Percentiles rank a stretch among this genome's conserved stretches.
phyloP scores from a whole-genome alignment of 2,797 vertebrate species.

The Aphelocoma californica region DNA sequence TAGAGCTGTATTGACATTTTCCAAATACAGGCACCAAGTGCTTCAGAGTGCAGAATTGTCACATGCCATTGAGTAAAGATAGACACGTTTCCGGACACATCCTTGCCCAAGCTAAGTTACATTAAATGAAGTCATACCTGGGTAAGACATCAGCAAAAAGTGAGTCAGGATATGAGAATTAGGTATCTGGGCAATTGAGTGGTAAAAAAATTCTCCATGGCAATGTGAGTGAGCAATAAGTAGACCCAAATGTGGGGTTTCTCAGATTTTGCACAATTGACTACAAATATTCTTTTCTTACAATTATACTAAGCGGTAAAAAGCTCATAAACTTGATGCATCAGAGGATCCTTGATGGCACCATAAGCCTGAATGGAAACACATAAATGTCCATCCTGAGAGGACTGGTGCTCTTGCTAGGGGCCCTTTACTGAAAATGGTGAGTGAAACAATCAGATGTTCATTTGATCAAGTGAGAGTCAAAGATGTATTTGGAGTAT shows the following conservation, averaged over 20 bases:
- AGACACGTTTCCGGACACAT: neutral
- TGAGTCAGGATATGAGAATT: neutral
- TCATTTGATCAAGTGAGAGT: neutral
- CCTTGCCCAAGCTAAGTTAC: neutral
- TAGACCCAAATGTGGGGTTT: neutral
- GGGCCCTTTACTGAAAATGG: neutral
- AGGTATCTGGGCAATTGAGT: neutral
- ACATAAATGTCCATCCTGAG: neutral
- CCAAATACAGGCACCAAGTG: neutral
- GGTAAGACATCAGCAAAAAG: neutral
- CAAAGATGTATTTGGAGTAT: neutral
- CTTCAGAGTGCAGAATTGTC: neutral
- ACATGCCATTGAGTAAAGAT: neutral
- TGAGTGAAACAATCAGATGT: neutral
- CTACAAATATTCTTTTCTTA: neutral
- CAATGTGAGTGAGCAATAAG: neutral
- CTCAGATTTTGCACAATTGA: neutral
- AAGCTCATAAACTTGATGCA: neutral
- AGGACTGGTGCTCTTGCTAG: neutral
- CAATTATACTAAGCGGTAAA: neutral
- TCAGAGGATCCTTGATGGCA: neutral
- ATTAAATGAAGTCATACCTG: neutral
- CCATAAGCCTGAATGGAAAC: neutral
- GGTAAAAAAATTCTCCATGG: neutral
- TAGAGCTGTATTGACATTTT: neutral